Percentiles rank a stretch among this genome's conserved stretches.
These are phyloP conservation scores for Pelodytes ibericus DNA, from an alignment of 2,797 vertebrate species.

Conservation along the genomic window DNA sequence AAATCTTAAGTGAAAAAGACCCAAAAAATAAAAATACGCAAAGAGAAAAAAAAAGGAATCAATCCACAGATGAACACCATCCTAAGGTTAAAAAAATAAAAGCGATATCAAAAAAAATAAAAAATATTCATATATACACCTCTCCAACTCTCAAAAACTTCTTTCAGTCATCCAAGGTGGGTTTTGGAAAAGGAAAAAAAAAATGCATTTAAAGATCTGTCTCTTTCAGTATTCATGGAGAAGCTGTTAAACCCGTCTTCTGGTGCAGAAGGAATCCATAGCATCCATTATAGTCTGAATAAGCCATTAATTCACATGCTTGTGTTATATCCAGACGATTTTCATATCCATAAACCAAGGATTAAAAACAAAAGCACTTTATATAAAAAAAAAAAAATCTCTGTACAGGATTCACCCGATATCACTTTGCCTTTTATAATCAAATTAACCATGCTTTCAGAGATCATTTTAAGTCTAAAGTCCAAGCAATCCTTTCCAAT, in stretches of 20 bases:
- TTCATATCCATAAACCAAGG: conserved; percentile 72
- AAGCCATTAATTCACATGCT: conserved; percentile 61
- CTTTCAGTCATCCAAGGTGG: conserved; percentile 50
- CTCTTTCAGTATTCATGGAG: conserved; percentile 59
- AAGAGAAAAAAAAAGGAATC: conserved; percentile 58
- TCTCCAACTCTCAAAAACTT: conserved; percentile 78
- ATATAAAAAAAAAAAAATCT: conserved; percentile 56
- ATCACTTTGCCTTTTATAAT: not conserved
- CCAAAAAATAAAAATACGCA: conserved; percentile 53
- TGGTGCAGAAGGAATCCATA: conserved; percentile 59
- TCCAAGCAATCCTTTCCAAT: conserved; percentile 63
- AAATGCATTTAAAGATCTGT: too few relatives aligned
- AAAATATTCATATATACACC: conserved; percentile 41
- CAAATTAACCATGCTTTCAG: conserved; percentile 5
- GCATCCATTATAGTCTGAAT: conserved; percentile 56
- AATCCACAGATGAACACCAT: conserved; percentile 40
- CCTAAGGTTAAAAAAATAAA: conserved; percentile 3
- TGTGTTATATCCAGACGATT: conserved; percentile 73
- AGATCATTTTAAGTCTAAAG: conserved; percentile 8
- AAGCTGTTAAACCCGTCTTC: conserved; percentile 68
- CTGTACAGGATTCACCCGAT: not conserved
- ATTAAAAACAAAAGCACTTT: not conserved
- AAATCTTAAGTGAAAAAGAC: conserved; percentile 73
- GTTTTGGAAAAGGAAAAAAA: conserved; percentile 13
- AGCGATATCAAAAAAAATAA: not conserved